Conservation (phyloP, 2,888 invertebrate genomes). For the Andrena haemorrhoa region DNA sequence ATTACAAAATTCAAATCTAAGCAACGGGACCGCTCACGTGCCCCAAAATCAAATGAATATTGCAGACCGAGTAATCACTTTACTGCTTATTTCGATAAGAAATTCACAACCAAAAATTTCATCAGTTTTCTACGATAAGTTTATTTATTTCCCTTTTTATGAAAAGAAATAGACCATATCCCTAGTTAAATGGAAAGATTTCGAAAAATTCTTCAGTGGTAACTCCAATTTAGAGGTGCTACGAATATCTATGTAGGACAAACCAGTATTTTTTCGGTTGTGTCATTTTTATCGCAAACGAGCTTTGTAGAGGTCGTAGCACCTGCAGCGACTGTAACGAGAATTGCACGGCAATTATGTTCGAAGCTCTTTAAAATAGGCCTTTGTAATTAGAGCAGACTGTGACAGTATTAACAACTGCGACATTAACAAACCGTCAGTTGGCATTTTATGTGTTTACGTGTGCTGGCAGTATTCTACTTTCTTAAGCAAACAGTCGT, state of each 20-base stretch:
- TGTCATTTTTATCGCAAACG: conserved; percentile 1
- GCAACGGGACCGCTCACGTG: too few species aligned
- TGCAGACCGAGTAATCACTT: too few species aligned
- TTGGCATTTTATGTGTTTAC: conserved; percentile 33
- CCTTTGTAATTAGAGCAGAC: conserved; percentile 39
- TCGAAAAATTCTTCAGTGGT: too few species aligned
- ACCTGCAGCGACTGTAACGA: conserved; percentile 2
- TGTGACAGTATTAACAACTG: conserved; percentile 32
- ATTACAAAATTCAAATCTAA: too few species aligned
- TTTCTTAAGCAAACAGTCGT: conserved; percentile 9
- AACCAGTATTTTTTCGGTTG: not conserved
- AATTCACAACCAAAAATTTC: too few species aligned
- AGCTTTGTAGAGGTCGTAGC: conserved; percentile 13
- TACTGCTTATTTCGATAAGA: too few species aligned
- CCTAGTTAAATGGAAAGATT: too few species aligned
- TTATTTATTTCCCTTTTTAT: too few species aligned
- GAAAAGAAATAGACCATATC: too few species aligned
- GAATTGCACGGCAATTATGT: conserved; percentile 39
- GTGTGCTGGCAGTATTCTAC: not conserved
- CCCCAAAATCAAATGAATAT: too few species aligned
- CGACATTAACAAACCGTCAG: conserved; percentile 40
- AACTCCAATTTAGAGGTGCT: not conserved
- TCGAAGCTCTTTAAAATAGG: conserved; percentile 26
- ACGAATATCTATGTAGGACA: not conserved
- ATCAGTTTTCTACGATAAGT: too few species aligned